A percentile compares a stretch with the other conserved stretches of the same genome.
Conservation (phyloP, 1,140 invertebrate genomes). For the Lordiphosa mommai region DNA sequence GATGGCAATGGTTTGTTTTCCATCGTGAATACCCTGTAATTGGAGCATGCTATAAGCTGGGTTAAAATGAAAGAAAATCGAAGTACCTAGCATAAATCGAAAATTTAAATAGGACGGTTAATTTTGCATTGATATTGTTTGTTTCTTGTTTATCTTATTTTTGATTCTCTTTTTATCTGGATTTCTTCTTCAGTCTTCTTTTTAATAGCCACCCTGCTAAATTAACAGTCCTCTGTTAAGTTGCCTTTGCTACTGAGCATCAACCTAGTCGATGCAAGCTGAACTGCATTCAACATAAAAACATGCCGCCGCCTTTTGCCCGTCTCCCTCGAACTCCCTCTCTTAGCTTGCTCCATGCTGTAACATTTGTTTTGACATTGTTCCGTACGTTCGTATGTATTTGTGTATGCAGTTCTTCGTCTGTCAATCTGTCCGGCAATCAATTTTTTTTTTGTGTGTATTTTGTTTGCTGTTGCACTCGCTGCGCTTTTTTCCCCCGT, state of each 20-base stretch:
- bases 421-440: conserved; percentile 15
- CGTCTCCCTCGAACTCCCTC: neutral
- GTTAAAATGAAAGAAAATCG: too few relatives aligned
- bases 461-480: conserved; percentile 22
- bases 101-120: too few relatives aligned
- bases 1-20: neutral
- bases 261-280: too few relatives aligned
- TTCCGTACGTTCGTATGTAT: neutral
- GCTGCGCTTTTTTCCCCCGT: conserved; percentile 22
- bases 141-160: neutral
- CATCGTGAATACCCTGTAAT: too few relatives aligned
- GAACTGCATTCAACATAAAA: conserved; percentile 22
- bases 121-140: too few relatives aligned
- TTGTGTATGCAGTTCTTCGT: conserved; percentile 2
- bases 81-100: too few relatives aligned
- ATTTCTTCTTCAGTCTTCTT: too few relatives aligned
- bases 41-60: too few relatives aligned
- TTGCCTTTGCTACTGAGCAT: too few relatives aligned
- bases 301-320: conserved; percentile 9
- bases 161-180: neutral
- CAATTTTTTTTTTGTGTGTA: conserved; percentile 20
- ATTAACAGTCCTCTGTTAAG: too few relatives aligned
- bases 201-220: too few relatives aligned
- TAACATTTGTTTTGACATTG: conserved; percentile 42
- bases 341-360: conserved; percentile 1